Evolutionary conservation across 2,797 vertebrate genomes (phyloP), one percentile per base, ranked within the genome.

Genomic region (Dryobates pubescens): DNA sequence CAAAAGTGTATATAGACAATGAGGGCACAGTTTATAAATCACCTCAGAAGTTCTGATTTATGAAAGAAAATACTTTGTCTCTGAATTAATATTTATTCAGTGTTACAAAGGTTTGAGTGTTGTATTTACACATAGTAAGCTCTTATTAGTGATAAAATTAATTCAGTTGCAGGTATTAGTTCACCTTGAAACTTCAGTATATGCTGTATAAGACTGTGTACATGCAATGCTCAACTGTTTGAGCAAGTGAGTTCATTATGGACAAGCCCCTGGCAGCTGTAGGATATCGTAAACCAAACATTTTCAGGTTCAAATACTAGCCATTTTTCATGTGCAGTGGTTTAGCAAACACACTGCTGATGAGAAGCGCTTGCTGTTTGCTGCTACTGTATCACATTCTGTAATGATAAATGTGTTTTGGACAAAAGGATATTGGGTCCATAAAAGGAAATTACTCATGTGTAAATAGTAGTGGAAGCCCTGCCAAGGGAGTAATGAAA

Each of bases 391-490:
- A 86, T 84, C 74, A 68, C 68, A 77, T 77, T 90, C 65, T 70
- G 38, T 77, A 95, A 71, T 95, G 95, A 96, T 85, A 93, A 93
- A 96, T 93, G 88, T 93, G 75, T 93, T 93, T 94, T 96, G 90
- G 94, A 94, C 83, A 90, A 94, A 91, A 77, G 3, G 2, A 92
- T 93, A 91, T 85, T 91, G 54, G 56, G 54, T 87, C 88, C 62
- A 91, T 92, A 94, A 94, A 95, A 94, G 91, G 80, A 94, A 96
- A 96, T 96, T 96, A 92, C 87, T 95, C 81, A 86, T 82, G 74
- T 87, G 83, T 89, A 91, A 96, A 88, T 87, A 72, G 80, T 92
- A 92, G 86, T 76, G 65, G 69, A 94, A 92, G 36, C 29, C 69
- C 86, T 95, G 88, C 65, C 94, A 95, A 90, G 81, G 78, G 83